Conservation (phyloP, 2,797 vertebrate genomes). For the Euthynnus affinis region DNA sequence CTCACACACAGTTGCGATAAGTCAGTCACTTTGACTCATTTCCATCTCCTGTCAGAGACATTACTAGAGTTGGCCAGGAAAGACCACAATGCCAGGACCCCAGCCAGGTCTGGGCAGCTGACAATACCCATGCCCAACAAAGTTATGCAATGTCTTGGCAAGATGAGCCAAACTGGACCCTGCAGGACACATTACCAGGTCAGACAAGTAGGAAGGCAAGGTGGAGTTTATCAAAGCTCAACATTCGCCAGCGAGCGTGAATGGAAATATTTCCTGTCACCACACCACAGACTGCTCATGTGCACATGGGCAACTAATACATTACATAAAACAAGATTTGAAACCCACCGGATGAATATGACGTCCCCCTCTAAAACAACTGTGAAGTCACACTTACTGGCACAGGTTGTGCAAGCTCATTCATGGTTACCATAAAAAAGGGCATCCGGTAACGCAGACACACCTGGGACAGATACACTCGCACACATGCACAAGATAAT, state of each 20-base stretch:
- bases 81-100: slow-evolving; percentile 70
- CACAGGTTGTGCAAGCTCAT: slow-evolving; percentile 1
- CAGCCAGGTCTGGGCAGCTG: slow-evolving; percentile 65
- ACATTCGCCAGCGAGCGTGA: not conserved
- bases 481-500: not conserved
- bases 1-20: slow-evolving; percentile 53
- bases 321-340: not conserved
- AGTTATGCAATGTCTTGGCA: slow-evolving; percentile 60
- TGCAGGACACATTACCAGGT: slow-evolving; percentile 18
- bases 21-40: slow-evolving; percentile 73
- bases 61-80: slow-evolving; percentile 56
- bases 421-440: slow-evolving; percentile 14
- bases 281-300: not conserved
- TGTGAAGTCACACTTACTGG: slow-evolving; percentile 16
- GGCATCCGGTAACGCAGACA: slow-evolving; percentile 4
- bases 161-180: slow-evolving; percentile 29
- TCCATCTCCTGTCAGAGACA: slow-evolving; percentile 67
- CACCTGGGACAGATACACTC: slow-evolving; percentile 2
- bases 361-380: not conserved
- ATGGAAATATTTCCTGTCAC: not conserved
- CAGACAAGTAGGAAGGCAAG: slow-evolving; percentile 14
- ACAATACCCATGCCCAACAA: slow-evolving; percentile 63
- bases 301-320: not conserved
- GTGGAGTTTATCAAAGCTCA: not conserved
- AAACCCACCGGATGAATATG: not conserved